Evolutionary conservation across 1,140 invertebrate genomes (phyloP).

Genomic region (Bombus consobrinus): DNA sequence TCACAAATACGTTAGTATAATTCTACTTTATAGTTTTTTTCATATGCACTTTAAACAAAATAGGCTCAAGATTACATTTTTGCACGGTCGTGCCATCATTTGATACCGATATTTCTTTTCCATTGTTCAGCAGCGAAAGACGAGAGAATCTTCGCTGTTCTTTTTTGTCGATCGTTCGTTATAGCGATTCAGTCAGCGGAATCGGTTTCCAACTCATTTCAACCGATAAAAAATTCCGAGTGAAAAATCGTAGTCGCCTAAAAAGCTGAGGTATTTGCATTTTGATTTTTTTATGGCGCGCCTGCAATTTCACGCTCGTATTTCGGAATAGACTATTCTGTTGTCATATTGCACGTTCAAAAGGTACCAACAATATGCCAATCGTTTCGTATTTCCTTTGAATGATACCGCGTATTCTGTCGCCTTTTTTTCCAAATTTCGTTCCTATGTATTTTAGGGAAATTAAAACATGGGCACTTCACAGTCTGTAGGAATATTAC

Average conservation of each 20-base stretch:
- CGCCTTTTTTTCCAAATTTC: not conserved
- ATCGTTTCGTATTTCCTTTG: slow-evolving; percentile 1
- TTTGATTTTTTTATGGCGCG: not conserved
- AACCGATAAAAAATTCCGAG: slow-evolving; percentile 38
- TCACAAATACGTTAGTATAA: too few species aligned
- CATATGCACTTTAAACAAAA: not conserved
- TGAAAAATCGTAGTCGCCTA: not conserved
- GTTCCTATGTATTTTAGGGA: not conserved
- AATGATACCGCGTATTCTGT: not conserved
- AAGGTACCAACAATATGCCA: not conserved
- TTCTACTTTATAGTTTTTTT: not conserved
- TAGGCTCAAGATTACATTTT: not conserved
- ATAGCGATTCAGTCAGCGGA: slow-evolving; percentile 49
- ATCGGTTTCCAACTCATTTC: slow-evolving; percentile 56
- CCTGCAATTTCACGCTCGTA: not conserved
- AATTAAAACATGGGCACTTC: too few species aligned
- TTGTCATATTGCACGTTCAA: not conserved
- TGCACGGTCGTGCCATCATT: not conserved
- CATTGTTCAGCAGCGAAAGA: slow-evolving; percentile 44
- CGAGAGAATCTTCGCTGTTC: slow-evolving; percentile 33
- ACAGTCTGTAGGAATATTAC: too few species aligned
- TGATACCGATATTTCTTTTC: not conserved
- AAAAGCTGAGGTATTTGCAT: not conserved
- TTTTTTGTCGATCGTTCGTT: slow-evolving; percentile 34
- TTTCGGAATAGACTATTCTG: not conserved